Conservation (phyloP, 2,113 vertebrate species). For the Pandion haliaetus region DNA sequence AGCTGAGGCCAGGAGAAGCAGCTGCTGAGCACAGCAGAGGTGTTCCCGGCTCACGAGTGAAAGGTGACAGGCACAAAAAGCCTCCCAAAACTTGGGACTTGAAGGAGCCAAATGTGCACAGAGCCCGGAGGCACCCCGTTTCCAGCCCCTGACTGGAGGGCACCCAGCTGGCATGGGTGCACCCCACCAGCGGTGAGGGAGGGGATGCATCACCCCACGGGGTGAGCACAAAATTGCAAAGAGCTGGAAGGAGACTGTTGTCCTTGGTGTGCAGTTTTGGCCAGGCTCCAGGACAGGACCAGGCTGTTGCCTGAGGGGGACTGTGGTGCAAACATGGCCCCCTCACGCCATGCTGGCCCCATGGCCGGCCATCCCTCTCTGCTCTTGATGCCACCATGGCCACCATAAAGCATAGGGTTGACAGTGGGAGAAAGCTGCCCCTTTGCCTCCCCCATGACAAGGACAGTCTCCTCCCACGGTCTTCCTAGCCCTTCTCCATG, state of each 20-base stretch:
- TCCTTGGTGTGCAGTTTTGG: fast-evolving
- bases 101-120: background rate
- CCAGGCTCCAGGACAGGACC: background rate
- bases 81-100: background rate
- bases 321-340: background rate
- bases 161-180: background rate
- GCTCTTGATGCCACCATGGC: fast-evolving
- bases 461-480: background rate
- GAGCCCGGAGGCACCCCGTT: fast-evolving
- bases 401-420: background rate
- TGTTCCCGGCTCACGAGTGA: background rate
- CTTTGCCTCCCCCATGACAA: fast-evolving
- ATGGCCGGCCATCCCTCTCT: background rate
- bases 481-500: background rate
- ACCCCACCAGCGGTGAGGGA: background rate
- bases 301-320: background rate
- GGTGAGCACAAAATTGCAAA: background rate
- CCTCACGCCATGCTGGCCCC: fast-evolving
- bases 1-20: background rate
- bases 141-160: background rate
- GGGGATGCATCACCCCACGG: fast-evolving
- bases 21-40: conserved; percentile 37
- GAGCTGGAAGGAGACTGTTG: fast-evolving
- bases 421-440: background rate
- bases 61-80: background rate